Evolutionary conservation across 2,888 invertebrate genomes (phyloP).

Genomic region (Mylabris sibirica): DNA sequence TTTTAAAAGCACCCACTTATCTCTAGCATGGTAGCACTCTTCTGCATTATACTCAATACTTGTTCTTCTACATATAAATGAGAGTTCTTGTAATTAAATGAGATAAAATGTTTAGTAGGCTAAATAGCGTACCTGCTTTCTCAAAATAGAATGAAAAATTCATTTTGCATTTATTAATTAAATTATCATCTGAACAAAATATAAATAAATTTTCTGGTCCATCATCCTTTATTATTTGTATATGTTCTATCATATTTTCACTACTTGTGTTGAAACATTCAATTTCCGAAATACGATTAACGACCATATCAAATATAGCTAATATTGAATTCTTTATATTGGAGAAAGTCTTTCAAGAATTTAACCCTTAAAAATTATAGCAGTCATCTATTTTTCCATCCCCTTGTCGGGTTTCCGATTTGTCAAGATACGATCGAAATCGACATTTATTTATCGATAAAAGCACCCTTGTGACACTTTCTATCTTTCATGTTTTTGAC

Average conservation of each 20-base stretch:
- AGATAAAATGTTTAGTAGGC: background rate
- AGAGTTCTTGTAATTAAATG: background rate
- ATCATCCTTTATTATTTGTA: background rate
- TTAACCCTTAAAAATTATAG: background rate
- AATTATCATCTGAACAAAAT: background rate
- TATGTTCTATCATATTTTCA: background rate
- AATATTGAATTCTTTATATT: background rate
- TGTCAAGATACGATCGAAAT: constrained; percentile 9
- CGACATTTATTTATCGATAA: constrained; percentile 7
- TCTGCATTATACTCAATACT: background rate
- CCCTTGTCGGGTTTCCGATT: background rate
- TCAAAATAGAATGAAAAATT: background rate
- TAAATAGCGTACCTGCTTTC: background rate
- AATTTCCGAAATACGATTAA: background rate
- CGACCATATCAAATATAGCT: background rate
- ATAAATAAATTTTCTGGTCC: background rate
- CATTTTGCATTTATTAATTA: background rate
- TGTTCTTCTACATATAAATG: background rate
- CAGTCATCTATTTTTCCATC: background rate
- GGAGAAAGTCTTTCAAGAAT: background rate
- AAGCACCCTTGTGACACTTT: background rate
- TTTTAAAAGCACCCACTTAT: background rate
- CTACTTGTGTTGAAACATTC: background rate
- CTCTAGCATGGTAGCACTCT: background rate
- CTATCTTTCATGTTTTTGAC: background rate